Evolutionary conservation across 2,797 vertebrate genomes (phyloP), one percentile per base, ranked within the genome.

Genomic region (Ceryle rudis): DNA sequence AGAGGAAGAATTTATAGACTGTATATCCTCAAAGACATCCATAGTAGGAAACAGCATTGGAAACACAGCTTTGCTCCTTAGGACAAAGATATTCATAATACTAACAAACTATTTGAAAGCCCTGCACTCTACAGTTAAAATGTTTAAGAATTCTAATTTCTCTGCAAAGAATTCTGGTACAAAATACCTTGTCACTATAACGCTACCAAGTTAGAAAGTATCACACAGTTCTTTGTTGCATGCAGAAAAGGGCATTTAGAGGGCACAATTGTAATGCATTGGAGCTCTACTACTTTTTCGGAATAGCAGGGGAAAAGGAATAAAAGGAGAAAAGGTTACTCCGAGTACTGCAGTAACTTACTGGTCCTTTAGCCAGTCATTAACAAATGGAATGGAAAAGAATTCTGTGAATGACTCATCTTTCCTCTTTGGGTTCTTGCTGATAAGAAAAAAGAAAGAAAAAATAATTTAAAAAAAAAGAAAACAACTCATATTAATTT

Each of bases 311-410:
- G 11, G 44, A 7, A 73, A 86, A 93, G 69, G 65, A 72, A 46
- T 14, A 47, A 72, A 74, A 90, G 26, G 11, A 82, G 5, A 58
- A 78, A 89, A 88, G 62, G 47, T 90, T 72, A 86, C 28, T 86
- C 17, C 13, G 47, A 81, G 52, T 31, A 66, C 5, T 78, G 60
- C 49, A 61, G 5, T 39, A 86, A 99, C 99, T 99, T 98, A 99
- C 99, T 99, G 98, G 39, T 96, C 44, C 73, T 96, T 98, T 33
- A 99, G 97, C 98, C 98, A 99, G 67, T 99, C 86, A 25, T 97
- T 97, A 85, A 99, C 99, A 97, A 99, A 99, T 1, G 99, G 99
- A 94, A 99, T 99, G 74, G 99, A 98, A 87, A 98, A 98, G 91
- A 98, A 98, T 58, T 97, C 97, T 31, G 96, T 97, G 83, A 97